phyloP scores from a whole-genome alignment of 2,113 vertebrate species.

The Emydocephalus ijimae region DNA sequence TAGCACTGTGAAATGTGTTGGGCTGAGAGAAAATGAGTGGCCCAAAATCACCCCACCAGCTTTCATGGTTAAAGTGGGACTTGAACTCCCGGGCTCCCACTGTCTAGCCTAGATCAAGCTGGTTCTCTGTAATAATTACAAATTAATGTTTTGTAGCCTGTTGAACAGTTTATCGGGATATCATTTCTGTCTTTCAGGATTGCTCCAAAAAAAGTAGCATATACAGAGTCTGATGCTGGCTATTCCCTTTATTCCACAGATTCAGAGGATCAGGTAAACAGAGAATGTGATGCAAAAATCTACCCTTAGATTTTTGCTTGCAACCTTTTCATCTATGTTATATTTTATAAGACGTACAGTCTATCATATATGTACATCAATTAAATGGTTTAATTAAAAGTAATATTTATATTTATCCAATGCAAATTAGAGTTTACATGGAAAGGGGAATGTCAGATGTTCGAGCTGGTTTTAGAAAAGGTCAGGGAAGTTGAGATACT shows the following conservation, averaged over 20 bases:
- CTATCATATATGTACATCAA: not conserved
- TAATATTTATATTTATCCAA: not conserved
- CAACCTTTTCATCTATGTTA: not conserved
- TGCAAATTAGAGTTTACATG: not conserved
- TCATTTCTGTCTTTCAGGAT: conserved; percentile 53
- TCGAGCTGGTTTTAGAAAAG: not conserved
- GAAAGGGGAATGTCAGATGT: not conserved
- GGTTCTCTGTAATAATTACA: not conserved
- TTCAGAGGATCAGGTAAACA: conserved; percentile 82
- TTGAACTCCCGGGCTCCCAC: not conserved
- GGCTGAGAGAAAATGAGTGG: not conserved
- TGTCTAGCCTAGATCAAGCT: not conserved
- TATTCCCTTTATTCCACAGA: conserved; percentile 78
- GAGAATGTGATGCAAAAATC: not conserved
- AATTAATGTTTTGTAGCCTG: not conserved
- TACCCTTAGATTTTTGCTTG: not conserved
- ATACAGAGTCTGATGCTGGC: conserved; percentile 61
- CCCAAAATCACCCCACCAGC: not conserved
- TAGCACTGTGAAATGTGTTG: not conserved
- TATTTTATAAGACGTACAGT: not conserved
- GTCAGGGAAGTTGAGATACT: not conserved
- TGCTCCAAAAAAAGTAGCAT: conserved; percentile 58
- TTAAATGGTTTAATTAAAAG: not conserved
- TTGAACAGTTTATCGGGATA: not conserved
- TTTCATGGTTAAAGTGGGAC: not conserved